Evolutionary conservation across 2,797 vertebrate species (phyloP), one percentile per base, ranked within the genome.

Genomic region (Hafferia zeledoni): DNA sequence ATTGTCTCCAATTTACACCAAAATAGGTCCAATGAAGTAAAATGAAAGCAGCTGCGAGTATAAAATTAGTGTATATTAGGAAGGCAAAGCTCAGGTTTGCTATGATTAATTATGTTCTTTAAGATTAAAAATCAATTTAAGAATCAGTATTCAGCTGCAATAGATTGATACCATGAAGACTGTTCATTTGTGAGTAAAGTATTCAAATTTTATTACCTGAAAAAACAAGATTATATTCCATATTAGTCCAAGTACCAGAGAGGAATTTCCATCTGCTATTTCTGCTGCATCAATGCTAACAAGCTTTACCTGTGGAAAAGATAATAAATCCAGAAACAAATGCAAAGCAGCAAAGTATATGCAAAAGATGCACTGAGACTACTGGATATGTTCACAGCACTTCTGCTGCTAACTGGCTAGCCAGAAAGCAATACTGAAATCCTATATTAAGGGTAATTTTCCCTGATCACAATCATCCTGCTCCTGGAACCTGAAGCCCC

Each of bases 211-310:
- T 28, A 92, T 97, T 98, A 99, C 99, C 99, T 99, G 99, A 95
- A 99, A 99, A 97, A 99, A 99, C 81, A 99, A 98, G 91, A 99
- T 99, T 97, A 99, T 99, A 97, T 99, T 99, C 99, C 99, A 99
- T 97, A 99, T 99, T 89, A 99, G 98, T 47, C 99, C 99, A n/a
- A 99, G 98, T 70, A 99, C 98, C 95, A 99, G 98, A 56, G 99
- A 99, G 37, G 99, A 97, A 98, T 99, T 99, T 94, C 99, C 99
- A 89, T 99, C 99, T 5, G 99, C 98, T 75, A 99, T 98, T 94
- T 99, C 99, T 13, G 98, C 98, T 20, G 99, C 99, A 57, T 99
- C 99, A 0, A 99, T 99, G 94, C 99, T 99, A 91, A 99, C 99
- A 92, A 99, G 98, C 94, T 99, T 99, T 28, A 99, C 99, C 99